A percentile compares a stretch with the other conserved stretches of the same genome.
Evolutionary conservation across 2,797 vertebrate genomes (phyloP).

Genomic region (Simalia tracyae): DNA sequence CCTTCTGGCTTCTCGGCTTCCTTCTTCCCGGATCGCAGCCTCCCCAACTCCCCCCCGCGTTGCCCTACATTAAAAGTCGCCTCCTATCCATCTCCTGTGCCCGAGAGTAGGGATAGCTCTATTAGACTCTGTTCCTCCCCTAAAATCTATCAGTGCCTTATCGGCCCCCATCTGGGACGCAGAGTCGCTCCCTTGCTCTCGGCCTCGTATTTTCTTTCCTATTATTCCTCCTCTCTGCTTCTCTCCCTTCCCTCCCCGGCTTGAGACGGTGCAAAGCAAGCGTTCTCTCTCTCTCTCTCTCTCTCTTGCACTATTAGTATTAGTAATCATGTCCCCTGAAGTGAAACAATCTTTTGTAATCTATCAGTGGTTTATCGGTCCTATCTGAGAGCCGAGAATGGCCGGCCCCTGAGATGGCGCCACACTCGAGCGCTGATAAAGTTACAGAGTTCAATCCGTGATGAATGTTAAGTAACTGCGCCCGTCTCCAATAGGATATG

Average conservation of each 20-base stretch:
- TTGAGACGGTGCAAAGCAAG: constrained; percentile 64
- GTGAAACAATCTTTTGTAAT: constrained; percentile 97
- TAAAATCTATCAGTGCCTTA: constrained; percentile 58
- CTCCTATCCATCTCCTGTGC: constrained; percentile 52
- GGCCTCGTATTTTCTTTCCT: constrained; percentile 46
- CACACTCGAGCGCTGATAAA: constrained; percentile 92
- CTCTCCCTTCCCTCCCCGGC: constrained; percentile 46
- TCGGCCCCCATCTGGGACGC: constrained; percentile 61
- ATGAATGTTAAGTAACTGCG: constrained; percentile 96
- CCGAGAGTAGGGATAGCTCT: constrained; percentile 18
- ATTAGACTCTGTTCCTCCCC: constrained; percentile 50
- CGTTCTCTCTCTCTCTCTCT: constrained; percentile 27
- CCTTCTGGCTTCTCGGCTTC: no score
- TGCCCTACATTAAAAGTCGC: neutral
- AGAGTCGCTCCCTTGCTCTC: constrained; percentile 68
- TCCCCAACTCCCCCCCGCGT: neutral
- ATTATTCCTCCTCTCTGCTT: constrained; percentile 21
- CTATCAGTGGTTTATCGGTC: constrained; percentile 89
- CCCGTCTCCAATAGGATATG: constrained; percentile 85
- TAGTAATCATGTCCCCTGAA: constrained; percentile 84
- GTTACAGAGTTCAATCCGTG: constrained; percentile 93
- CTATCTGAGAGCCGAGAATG: constrained; percentile 92
- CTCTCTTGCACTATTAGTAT: constrained; percentile 78
- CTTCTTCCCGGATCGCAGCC: neutral
- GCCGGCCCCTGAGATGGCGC: constrained; percentile 83